A percentile compares a stretch with the other conserved stretches of the same genome.
Conservation (phyloP, 2,113 vertebrate species). For the Hydrolagus affinis region DNA sequence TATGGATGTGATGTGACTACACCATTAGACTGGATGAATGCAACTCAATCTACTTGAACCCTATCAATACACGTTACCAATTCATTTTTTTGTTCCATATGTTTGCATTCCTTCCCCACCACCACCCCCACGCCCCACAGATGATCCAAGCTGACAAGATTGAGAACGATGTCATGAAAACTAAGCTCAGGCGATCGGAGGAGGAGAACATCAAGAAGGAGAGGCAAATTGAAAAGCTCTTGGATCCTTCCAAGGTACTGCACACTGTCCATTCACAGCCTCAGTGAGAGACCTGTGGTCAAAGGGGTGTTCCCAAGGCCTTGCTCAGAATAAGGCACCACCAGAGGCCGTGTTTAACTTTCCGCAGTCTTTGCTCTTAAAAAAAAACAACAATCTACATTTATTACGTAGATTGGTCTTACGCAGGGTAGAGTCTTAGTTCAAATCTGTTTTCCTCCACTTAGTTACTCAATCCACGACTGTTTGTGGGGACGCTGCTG, state of each 20-base stretch:
- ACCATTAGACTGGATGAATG: background rate
- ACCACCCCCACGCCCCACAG: constrained; percentile 44
- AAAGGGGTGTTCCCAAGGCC: too few species aligned
- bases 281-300: too few species aligned
- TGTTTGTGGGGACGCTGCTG: too few species aligned
- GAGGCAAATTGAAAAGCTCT: constrained; percentile 78
- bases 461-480: too few species aligned
- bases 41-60: background rate
- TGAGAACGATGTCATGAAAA: constrained; percentile 71
- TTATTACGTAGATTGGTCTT: too few species aligned
- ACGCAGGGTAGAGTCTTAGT: too few species aligned
- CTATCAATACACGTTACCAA: background rate
- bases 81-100: background rate
- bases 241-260: constrained; percentile 68
- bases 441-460: too few species aligned
- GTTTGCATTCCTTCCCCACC: background rate
- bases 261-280: too few species aligned
- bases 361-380: too few species aligned
- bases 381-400: too few species aligned
- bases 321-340: too few species aligned
- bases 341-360: too few species aligned
- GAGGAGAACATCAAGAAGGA: constrained; percentile 78
- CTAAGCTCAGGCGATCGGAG: constrained; percentile 73
- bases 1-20: background rate
- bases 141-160: constrained; percentile 70